Evolutionary conservation across 2,888 invertebrate genomes (phyloP).

Genomic region (Hydrotaea cyrtoneurina): DNA sequence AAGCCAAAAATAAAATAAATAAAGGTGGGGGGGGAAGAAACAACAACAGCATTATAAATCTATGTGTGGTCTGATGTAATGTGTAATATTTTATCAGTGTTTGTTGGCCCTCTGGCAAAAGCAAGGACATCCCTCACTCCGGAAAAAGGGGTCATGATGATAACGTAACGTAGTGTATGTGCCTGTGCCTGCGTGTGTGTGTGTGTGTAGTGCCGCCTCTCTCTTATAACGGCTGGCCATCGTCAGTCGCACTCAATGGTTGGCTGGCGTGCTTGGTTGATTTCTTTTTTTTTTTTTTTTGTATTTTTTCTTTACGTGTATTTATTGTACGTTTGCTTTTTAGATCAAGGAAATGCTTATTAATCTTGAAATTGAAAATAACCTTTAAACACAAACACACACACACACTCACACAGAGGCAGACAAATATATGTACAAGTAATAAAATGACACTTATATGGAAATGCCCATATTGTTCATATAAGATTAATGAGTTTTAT

Average conservation of each 20-base stretch:
- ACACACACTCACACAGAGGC: background rate
- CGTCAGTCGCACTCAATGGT: background rate
- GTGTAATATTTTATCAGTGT: constrained; percentile 8
- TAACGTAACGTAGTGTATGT: background rate
- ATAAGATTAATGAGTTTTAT: constrained; percentile 64
- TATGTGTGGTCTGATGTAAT: constrained; percentile 9
- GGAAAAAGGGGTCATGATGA: constrained; percentile 33
- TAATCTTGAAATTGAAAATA: constrained; percentile 59
- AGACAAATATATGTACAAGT: background rate
- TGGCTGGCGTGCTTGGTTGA: constrained; percentile 8
- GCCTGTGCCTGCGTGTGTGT: background rate
- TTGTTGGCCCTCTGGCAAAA: background rate
- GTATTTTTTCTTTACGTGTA: constrained; percentile 27
- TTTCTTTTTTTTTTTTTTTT: constrained; percentile 31
- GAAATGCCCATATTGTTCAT: constrained; percentile 62
- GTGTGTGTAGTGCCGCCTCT: background rate
- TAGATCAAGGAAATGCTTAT: constrained; percentile 65
- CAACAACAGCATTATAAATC: constrained; percentile 14
- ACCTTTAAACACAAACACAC: constrained; percentile 28
- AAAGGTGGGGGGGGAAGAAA: too few relatives aligned
- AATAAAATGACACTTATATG: constrained; percentile 51
- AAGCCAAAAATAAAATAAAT: too few relatives aligned
- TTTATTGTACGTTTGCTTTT: constrained; percentile 17
- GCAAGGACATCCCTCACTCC: constrained; percentile 28
- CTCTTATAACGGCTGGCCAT: constrained; percentile 10